Percentiles rank a stretch among this genome's conserved stretches.
Conservation (phyloP, 2,113 vertebrate genomes). For the Zosterops japonicus region DNA sequence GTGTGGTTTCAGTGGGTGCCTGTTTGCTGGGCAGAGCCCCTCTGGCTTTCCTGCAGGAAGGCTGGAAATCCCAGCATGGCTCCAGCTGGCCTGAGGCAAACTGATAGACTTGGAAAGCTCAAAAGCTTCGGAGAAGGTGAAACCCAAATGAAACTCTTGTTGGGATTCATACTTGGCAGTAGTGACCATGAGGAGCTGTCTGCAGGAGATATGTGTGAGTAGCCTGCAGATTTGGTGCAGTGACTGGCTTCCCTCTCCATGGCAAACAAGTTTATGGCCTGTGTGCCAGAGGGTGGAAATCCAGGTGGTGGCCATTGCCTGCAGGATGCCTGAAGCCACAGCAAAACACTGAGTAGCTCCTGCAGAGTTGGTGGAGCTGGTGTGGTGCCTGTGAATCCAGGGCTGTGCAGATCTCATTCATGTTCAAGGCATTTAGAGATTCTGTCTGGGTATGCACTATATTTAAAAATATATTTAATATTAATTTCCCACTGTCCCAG, state of each 20-base stretch:
- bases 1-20: rapidly evolving
- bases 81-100: background rate
- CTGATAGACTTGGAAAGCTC: background rate
- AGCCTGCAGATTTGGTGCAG: background rate
- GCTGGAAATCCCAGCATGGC: background rate
- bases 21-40: background rate
- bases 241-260: rapidly evolving
- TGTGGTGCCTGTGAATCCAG: background rate
- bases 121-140: background rate
- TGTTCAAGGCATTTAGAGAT: background rate
- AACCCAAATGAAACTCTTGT: background rate
- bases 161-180: background rate
- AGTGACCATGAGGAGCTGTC: background rate
- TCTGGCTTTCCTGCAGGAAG: background rate
- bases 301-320: rapidly evolving
- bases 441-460: background rate
- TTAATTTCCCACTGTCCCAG: background rate
- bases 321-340: background rate
- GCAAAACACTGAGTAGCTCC: rapidly evolving
- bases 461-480: background rate
- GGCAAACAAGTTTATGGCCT: background rate
- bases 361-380: background rate
- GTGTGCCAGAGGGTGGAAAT: background rate
- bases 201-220: background rate
- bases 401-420: background rate